Percentiles rank a stretch among this genome's conserved stretches.
phyloP scores from a whole-genome alignment of 2,113 vertebrate species.

The Glaucidium brasilianum region DNA sequence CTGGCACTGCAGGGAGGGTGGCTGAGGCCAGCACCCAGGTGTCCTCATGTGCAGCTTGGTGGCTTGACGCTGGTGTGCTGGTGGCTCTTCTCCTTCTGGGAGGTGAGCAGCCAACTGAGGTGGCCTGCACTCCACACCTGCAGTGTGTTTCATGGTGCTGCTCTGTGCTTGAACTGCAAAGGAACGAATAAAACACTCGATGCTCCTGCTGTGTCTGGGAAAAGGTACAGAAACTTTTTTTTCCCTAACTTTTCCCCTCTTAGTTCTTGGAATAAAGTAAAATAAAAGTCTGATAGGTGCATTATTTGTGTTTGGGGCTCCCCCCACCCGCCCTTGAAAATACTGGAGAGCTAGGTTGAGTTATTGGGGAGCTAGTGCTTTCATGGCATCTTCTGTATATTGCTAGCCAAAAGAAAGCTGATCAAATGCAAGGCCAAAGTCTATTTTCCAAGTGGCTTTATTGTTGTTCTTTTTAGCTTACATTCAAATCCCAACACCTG shows the following conservation, averaged over 20 bases:
- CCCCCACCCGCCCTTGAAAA: not conserved
- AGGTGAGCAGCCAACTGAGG: not conserved
- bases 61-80: not conserved
- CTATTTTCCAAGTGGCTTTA: not conserved
- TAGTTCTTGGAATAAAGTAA: not conserved
- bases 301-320: not conserved
- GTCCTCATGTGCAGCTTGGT: rapidly evolving
- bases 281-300: not conserved
- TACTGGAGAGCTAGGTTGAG: not conserved
- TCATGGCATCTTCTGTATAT: not conserved
- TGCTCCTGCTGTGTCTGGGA: not conserved
- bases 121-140: no score
- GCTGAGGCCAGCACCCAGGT: not conserved
- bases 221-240: not conserved
- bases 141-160: rapidly evolving
- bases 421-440: not conserved
- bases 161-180: not conserved
- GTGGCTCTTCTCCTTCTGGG: not conserved
- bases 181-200: not conserved
- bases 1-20: not conserved
- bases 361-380: not conserved
- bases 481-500: not conserved
- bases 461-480: not conserved
- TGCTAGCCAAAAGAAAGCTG: not conserved
- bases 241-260: not conserved